Evolutionary conservation across 2,113 vertebrate genomes (phyloP).

Genomic region (Seriola rivoliana): DNA sequence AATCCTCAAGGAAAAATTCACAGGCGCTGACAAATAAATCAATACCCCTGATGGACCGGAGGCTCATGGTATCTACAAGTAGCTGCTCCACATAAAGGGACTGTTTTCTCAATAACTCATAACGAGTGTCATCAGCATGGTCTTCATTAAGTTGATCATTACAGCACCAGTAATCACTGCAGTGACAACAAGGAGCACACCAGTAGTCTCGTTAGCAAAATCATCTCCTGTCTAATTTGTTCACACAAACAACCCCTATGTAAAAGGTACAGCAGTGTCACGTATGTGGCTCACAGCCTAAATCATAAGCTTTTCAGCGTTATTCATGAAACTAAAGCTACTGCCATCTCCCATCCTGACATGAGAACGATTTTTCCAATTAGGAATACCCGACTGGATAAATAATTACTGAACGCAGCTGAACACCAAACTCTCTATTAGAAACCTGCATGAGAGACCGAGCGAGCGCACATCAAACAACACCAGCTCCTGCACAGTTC

Average conservation of each 20-base stretch:
- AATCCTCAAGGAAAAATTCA: constrained; percentile 17
- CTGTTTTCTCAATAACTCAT: constrained; percentile 43
- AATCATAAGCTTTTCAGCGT: constrained; percentile 1
- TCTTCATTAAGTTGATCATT: constrained; percentile 45
- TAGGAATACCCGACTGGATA: constrained; percentile 49
- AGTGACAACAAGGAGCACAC: constrained; percentile 24
- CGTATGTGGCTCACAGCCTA: background rate
- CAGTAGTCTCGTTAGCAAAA: constrained; percentile 9
- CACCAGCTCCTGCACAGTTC: constrained; percentile 35
- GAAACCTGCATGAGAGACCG: constrained; percentile 24
- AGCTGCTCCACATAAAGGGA: constrained; percentile 24
- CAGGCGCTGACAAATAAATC: constrained; percentile 17
- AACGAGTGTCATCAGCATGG: constrained; percentile 39
- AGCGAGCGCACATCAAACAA: constrained; percentile 18
- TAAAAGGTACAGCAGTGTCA: background rate
- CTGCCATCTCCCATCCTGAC: constrained; percentile 21
- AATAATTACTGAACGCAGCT: constrained; percentile 56
- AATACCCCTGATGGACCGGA: background rate
- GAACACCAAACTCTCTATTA: constrained; percentile 19
- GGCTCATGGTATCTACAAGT: constrained; percentile 19
- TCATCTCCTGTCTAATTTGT: constrained; percentile 34
- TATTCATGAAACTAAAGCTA: constrained; percentile 5
- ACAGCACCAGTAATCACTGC: constrained; percentile 30
- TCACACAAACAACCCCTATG: background rate
- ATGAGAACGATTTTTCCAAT: constrained; percentile 52